Conservation (phyloP, 1,140 invertebrate species). For the Bacillus rossius region DNA sequence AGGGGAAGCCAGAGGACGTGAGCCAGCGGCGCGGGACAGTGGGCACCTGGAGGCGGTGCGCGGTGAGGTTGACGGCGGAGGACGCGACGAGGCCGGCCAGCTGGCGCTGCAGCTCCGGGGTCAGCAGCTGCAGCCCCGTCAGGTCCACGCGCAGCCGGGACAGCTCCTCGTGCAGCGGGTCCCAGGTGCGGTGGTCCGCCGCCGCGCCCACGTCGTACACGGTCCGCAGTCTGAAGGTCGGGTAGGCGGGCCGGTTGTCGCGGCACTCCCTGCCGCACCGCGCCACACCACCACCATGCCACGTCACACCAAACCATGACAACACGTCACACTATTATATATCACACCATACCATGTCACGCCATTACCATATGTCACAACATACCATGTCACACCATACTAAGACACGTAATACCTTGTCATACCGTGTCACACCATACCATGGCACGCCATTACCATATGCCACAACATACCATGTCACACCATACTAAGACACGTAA, state of each 20-base stretch:
- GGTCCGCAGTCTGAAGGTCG: slow-evolving; percentile 61
- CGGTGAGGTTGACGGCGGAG: slow-evolving; percentile 59
- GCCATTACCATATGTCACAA: too few species aligned
- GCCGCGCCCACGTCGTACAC: slow-evolving; percentile 56
- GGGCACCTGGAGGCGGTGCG: slow-evolving; percentile 49
- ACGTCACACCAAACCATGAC: too few species aligned
- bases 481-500: too few species aligned
- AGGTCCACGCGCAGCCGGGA: slow-evolving; percentile 44
- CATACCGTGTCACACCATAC: too few species aligned
- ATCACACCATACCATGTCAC: too few species aligned
- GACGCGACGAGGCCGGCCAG: slow-evolving; percentile 58
- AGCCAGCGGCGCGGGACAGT: too few species aligned
- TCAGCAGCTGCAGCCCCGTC: slow-evolving; percentile 45
- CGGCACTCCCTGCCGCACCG: slow-evolving; percentile 55
- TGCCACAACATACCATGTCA: too few species aligned
- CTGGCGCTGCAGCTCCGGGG: slow-evolving; percentile 49
- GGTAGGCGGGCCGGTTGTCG: slow-evolving; percentile 59
- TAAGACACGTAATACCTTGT: too few species aligned
- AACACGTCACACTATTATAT: too few species aligned
- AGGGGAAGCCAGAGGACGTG: too few species aligned
- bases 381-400: too few species aligned
- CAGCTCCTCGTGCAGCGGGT: slow-evolving; percentile 46
- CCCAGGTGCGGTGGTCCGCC: slow-evolving; percentile 55
- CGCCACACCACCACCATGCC: not conserved
- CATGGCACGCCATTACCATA: too few species aligned